phyloP scores from a whole-genome alignment of 1,140 invertebrate genomes.

The Bombus ignitus region DNA sequence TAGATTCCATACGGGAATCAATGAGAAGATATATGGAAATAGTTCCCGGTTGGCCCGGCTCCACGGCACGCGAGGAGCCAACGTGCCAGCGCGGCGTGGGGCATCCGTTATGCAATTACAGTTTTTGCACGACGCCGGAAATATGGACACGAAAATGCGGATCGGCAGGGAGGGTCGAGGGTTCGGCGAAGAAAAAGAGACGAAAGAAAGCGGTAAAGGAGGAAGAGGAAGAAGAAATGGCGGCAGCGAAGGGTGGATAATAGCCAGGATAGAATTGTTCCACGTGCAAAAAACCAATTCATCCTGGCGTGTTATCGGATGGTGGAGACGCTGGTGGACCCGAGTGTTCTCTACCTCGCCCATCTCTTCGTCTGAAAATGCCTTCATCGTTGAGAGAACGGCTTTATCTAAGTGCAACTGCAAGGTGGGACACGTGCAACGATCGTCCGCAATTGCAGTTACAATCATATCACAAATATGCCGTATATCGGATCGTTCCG shows the following conservation, averaged over 20 bases:
- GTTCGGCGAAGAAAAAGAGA: not conserved
- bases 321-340: conserved; percentile 67
- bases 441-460: not conserved
- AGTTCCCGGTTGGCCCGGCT: conserved; percentile 64
- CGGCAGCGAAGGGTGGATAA: conserved; percentile 68
- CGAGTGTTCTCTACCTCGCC: conserved; percentile 41
- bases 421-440: not conserved
- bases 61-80: conserved; percentile 55
- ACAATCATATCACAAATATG: not conserved
- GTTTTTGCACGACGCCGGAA: conserved; percentile 75
- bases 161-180: conserved; percentile 33
- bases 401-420: conserved; percentile 29
- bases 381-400: conserved; percentile 40
- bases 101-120: conserved; percentile 79
- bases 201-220: not conserved
- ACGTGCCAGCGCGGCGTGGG: conserved; percentile 44
- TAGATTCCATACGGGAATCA: conserved; percentile 50
- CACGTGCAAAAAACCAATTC: conserved; percentile 75
- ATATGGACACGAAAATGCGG: conserved; percentile 66
- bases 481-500: not conserved
- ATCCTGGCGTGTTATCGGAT: conserved; percentile 77
- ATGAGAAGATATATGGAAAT: conserved; percentile 66
- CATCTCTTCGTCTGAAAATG: conserved; percentile 30
- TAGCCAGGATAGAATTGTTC: conserved; percentile 78
- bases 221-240: not conserved